These are phyloP conservation scores for Pterois miles DNA, from an alignment of 2,797 vertebrate genomes.

Conservation along the genomic window DNA sequence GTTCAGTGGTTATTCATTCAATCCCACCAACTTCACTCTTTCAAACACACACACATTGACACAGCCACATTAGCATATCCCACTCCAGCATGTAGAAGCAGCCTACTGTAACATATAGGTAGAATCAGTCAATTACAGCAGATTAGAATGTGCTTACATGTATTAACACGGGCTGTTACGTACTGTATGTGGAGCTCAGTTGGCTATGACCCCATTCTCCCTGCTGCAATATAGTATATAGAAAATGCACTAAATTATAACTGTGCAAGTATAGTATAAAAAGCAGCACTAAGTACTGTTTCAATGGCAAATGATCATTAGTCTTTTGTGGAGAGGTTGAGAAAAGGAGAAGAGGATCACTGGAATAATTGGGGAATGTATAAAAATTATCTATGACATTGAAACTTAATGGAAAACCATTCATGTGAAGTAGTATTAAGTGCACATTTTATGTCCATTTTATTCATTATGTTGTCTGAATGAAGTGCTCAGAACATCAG, in stretches of 20 bases:
- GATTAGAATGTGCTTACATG: conserved; percentile 56
- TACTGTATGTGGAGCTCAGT: conserved; percentile 13
- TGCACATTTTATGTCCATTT: neutral
- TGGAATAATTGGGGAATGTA: neutral
- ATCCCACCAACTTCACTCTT: conserved; percentile 43
- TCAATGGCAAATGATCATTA: neutral
- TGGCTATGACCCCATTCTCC: conserved; percentile 1
- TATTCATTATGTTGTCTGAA: neutral
- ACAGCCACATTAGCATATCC: conserved; percentile 42
- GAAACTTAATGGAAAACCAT: neutral
- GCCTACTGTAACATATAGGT: conserved; percentile 45
- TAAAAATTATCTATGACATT: neutral
- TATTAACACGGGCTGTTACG: conserved; percentile 32
- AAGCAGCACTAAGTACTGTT: neutral
- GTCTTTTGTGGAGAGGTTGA: neutral
- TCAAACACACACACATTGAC: conserved; percentile 28
- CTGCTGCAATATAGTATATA: neutral
- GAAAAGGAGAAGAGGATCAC: neutral
- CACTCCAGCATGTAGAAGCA: conserved; percentile 37
- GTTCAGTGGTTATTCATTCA: conserved; percentile 53
- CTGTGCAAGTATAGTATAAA: neutral
- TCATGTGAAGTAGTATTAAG: neutral
- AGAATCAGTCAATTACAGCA: conserved; percentile 46
- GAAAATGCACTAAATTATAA: neutral
- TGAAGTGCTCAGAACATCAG: neutral